These are phyloP conservation scores for Cylindroiulus punctatus DNA, from an alignment of 2,888 invertebrate genomes.

Conservation along the genomic window DNA sequence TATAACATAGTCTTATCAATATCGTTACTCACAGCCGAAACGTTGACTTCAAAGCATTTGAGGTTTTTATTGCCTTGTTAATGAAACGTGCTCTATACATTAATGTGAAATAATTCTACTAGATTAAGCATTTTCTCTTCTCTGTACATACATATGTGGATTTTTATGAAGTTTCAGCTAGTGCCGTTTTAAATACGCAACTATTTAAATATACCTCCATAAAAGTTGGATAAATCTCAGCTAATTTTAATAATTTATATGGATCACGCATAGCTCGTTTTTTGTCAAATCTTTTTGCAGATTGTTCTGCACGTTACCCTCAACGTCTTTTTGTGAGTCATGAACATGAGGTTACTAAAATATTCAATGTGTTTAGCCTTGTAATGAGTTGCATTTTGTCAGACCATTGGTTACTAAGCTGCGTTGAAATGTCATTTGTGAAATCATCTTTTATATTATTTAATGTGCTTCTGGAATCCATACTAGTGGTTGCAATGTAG, in stretches of 20 bases:
- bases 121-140: not conserved
- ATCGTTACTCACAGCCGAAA: not conserved
- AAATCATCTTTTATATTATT: constrained; percentile 23
- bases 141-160: constrained; percentile 32
- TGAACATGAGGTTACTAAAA: not conserved
- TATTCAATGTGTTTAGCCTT: not conserved
- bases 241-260: constrained; percentile 47
- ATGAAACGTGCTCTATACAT: not conserved
- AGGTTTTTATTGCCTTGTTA: constrained; percentile 19
- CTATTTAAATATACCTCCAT: constrained; percentile 22
- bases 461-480: constrained; percentile 27
- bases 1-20: not conserved
- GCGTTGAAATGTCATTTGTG: not conserved
- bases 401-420: not conserved
- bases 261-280: not conserved
- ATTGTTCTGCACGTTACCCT: not conserved
- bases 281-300: constrained; percentile 6
- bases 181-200: constrained; percentile 26
- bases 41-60: not conserved
- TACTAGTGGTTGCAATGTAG: constrained; percentile 6
- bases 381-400: not conserved
- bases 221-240: constrained; percentile 47
- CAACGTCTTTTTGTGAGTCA: not conserved
- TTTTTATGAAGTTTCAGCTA: constrained; percentile 21
- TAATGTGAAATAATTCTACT: constrained; percentile 24